phyloP scores from a whole-genome alignment of 1,140 invertebrate species.

The Sycobia sp. region DNA sequence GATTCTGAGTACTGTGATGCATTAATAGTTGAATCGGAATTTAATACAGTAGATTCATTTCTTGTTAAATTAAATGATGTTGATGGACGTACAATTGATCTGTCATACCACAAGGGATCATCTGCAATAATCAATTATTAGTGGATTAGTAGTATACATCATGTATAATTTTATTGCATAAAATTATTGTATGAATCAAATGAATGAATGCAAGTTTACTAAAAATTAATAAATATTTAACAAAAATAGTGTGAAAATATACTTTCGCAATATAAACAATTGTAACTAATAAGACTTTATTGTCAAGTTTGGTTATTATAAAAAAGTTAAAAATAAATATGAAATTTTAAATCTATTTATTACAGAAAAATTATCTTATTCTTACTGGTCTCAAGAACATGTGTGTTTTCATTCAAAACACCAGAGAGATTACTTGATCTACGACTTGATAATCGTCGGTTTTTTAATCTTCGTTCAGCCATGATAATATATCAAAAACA shows the following conservation, averaged over 20 bases:
- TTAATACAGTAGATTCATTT: neutral
- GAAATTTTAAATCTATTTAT: neutral
- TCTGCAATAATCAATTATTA: neutral
- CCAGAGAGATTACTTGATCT: neutral
- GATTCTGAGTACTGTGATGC: neutral
- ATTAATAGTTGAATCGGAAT: conserved; percentile 8
- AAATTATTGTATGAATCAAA: neutral
- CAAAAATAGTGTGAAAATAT: neutral
- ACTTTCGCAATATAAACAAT: neutral
- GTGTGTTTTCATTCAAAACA: neutral
- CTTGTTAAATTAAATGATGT: conserved; percentile 14
- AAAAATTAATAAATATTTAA: neutral
- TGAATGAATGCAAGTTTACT: neutral
- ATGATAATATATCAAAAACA: no score
- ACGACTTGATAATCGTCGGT: neutral
- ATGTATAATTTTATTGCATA: neutral
- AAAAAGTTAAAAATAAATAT: neutral
- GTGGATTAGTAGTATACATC: neutral
- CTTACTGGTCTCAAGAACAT: neutral
- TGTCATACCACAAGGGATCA: conserved; percentile 23
- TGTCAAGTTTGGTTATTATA: neutral
- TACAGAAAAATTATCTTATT: neutral
- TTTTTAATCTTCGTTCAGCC: neutral
- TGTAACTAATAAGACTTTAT: neutral
- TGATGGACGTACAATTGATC: conserved; percentile 22